Conservation (phyloP, 2,888 invertebrate species). For the Chironomus tentans region DNA sequence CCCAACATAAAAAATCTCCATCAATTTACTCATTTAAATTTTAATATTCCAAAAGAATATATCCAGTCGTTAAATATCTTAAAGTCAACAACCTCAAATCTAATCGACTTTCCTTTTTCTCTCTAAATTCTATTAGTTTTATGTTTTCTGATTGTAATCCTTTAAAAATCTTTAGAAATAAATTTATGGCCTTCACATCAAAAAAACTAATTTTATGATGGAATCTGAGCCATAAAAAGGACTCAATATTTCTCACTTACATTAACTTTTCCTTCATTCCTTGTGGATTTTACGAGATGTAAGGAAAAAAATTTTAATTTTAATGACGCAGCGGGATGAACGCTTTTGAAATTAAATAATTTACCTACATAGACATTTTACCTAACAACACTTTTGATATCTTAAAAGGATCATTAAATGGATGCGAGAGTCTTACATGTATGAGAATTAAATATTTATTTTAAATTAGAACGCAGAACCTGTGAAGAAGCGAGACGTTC, state of each 20-base stretch:
- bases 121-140: not conserved
- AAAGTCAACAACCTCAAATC: not conserved
- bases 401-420: conserved; percentile 11
- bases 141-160: not conserved
- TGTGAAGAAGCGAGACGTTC: conserved; percentile 15
- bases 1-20: no score
- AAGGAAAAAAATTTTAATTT: conserved; percentile 1
- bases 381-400: conserved; percentile 10
- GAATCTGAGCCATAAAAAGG: not conserved
- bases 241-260: conserved; percentile 16
- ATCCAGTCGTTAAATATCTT: no score
- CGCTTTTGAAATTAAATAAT: conserved; percentile 12
- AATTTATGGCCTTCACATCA: not conserved
- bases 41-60: no score
- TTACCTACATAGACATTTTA: not conserved
- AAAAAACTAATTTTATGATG: not conserved
- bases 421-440: not conserved
- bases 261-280: not conserved
- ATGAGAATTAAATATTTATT: conserved; percentile 20
- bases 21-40: no score
- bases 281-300: not conserved
- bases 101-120: not conserved
- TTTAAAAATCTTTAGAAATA: not conserved
- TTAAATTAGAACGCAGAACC: conserved; percentile 7
- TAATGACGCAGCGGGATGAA: conserved; percentile 24